Percentiles rank a stretch among this genome's conserved stretches.
Conservation (phyloP, 2,113 vertebrate species). For the Poeciliopsis turrubarensis region DNA sequence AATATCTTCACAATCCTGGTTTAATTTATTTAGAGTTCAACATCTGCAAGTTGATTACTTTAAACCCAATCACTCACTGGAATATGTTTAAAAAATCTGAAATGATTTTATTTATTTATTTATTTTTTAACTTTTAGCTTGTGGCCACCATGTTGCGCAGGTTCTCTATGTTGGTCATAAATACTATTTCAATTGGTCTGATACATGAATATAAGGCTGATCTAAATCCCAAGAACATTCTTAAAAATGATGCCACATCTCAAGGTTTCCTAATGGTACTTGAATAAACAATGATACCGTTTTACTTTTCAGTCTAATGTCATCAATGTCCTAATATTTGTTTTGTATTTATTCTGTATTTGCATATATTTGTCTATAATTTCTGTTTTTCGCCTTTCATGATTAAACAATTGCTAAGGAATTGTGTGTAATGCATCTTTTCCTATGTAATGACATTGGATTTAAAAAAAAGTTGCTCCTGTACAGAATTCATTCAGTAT, state of each 20-base stretch:
- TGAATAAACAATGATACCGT: constrained; percentile 29
- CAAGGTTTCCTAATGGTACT: constrained; percentile 44
- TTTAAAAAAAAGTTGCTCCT: not conserved
- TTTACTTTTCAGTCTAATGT: constrained; percentile 25
- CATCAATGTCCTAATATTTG: constrained; percentile 49
- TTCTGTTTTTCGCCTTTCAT: constrained; percentile 53
- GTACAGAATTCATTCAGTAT: not conserved
- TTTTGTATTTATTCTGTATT: constrained; percentile 65
- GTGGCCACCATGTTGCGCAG: not conserved
- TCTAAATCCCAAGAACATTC: constrained; percentile 26
- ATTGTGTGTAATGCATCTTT: not conserved
- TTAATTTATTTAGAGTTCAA: constrained; percentile 1
- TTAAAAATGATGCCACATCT: constrained; percentile 29
- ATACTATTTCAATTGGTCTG: constrained; percentile 22
- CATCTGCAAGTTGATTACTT: not conserved
- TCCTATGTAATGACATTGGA: not conserved
- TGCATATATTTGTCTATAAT: constrained; percentile 34
- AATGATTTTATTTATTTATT: no score
- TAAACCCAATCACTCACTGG: not conserved
- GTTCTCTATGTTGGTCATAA: constrained; percentile 1
- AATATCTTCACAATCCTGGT: constrained; percentile 1
- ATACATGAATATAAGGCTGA: constrained; percentile 61
- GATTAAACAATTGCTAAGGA: constrained; percentile 65
- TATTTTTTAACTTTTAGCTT: not conserved
- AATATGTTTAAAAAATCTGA: not conserved